phyloP scores from a whole-genome alignment of 2,797 vertebrate genomes.

The Hapalemur alaotrensis region DNA sequence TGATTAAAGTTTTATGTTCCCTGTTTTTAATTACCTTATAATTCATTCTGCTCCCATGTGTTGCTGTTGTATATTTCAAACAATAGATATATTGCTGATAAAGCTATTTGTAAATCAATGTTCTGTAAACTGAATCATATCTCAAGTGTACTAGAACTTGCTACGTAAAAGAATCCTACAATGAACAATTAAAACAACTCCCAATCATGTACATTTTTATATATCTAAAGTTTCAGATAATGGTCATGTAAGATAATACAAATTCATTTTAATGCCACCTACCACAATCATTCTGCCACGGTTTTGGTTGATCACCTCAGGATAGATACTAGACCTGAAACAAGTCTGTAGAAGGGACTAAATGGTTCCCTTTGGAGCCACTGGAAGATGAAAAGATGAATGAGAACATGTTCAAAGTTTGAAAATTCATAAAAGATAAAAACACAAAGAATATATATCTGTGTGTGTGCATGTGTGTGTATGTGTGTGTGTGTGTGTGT shows the following conservation, averaged over 20 bases:
- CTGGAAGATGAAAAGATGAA: constrained; percentile 35
- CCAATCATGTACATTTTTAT: constrained; percentile 39
- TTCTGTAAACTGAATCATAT: constrained; percentile 66
- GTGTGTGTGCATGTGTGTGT: not conserved
- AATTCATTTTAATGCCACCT: not conserved
- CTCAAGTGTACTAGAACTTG: constrained; percentile 61
- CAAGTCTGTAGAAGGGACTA: constrained; percentile 2
- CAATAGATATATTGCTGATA: constrained; percentile 60
- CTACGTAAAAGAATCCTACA: constrained; percentile 41
- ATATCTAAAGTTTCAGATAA: constrained; percentile 34
- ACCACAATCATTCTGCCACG: not conserved
- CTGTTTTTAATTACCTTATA: constrained; percentile 65
- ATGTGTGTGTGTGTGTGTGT: not conserved
- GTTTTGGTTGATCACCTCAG: constrained; percentile 20
- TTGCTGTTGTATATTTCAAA: constrained; percentile 55
- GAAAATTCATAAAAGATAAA: constrained; percentile 47
- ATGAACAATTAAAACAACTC: constrained; percentile 68
- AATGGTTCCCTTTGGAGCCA: not conserved
- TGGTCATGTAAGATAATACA: not conserved
- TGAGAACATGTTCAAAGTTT: constrained; percentile 24
- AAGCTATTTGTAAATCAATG: constrained; percentile 74
- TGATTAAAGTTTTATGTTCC: constrained; percentile 65
- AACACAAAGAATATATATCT: not conserved
- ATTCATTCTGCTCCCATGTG: constrained; percentile 52
- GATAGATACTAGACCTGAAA: constrained; percentile 16